Evolutionary conservation across 2,888 invertebrate genomes (phyloP), one percentile per base, ranked within the genome.

Genomic region (Neuroscelio doddi): DNA sequence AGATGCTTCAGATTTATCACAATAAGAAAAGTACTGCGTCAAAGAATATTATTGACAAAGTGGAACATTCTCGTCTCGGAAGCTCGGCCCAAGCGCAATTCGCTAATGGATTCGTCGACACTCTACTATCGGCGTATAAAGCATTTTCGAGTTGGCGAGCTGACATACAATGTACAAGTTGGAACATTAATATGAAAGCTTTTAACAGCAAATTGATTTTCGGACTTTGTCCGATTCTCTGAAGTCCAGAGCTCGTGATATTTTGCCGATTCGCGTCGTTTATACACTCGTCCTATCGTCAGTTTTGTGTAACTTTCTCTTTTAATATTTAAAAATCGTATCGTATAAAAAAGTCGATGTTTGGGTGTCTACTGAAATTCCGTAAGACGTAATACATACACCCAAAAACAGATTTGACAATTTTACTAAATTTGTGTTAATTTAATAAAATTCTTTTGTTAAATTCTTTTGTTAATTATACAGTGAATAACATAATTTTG

Each of bases 161-260:
- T 41, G 61, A 52, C 53, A 50, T 58, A 59, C 56, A 58, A 62
- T 62, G 55, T 53, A 56, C 62, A 58, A 65, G 45, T 47, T 55
- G 7, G 44, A 51, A 46, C 56, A 44, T 65, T 65, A 63, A 65
- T 68, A 59, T 59, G 47, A 68, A 72, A 71, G 73, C 76, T 76
- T 75, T 75, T 74, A 76, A 73, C 72, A 64, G 64, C 51, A 68
- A 75, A 75, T 74, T 71, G 69, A 74, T 65, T 71, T 71, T 70
- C 56, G 66, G 67, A 69, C 59, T 49, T 56, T 32, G 64, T 53
- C 46, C 45, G 45, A 49, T 56, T 56, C 21, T 32, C 32, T 38
- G 46, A 57, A 50, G 50, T 57, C 16, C 34, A 51, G 49, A 36
- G 50, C 58, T 44, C 38, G 47, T 45, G 38, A 51, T 51, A 64